Base-by-base conservation (phyloP, 1,140 invertebrate genomes). In the Mactra quadrangularis region DNA sequence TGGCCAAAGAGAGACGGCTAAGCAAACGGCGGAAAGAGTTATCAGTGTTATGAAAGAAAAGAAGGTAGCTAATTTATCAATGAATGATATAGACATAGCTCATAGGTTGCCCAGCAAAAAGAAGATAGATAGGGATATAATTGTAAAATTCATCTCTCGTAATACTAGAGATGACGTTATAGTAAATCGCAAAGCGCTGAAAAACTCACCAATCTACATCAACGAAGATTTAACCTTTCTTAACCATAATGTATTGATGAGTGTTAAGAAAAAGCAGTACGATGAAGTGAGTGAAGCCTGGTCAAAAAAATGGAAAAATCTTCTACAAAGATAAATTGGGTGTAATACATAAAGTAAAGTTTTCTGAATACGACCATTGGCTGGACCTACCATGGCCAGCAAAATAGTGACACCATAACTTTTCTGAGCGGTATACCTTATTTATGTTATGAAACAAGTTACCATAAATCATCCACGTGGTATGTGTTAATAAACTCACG, bases 1-100 rank as follows among this genome's bases (percentile, higher is more conserved):
- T n/a, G 31, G 41, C 17, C 4, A 52, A n/a, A 71, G 29, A 29
- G 45, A 71, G 35, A 52, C 13, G 15, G 45, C 27, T 6, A 9
- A 71, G 2, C 3, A 71, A 71, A 71, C 68, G 15, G 53, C n/a
- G 22, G 15, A 70, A 29, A 47, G n/a, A 25, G 66, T 70, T 15
- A 47, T 70, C 6, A 6, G 31, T 17, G 47, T 19, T 3, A 27
- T 70, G 25, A 41, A 70, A 27, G 45, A 45, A 7, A 22, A 47
- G 15, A 70, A 45, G 9, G 35, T 29, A 50, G 17, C 17, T 45
- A 70, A 60, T 6, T 60, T 60, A 29, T 27, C 3, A 15, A 3
- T 15, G 3, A 7, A 29, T 31, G 57, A 60, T 60, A 27, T 60
- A 3, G 57, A 60, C 31, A 60, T 60, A 6, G 4, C 57, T 3